These are phyloP conservation scores for Periparus ater DNA, from an alignment of 2,797 vertebrate genomes.

Conservation along the genomic window DNA sequence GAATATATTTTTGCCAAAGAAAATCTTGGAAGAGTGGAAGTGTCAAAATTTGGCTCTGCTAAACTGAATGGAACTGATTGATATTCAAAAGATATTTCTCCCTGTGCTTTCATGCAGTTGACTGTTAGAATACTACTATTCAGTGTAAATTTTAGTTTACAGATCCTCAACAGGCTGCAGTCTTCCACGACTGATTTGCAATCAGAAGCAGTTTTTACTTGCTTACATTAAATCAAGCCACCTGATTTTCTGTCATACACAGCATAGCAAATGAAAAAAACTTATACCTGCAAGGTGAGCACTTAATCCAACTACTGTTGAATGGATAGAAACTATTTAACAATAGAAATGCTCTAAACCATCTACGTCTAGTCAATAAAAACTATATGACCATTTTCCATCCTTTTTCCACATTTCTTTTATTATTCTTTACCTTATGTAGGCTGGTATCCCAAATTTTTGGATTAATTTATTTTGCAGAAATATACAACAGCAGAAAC, in stretches of 20 bases:
- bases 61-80: background rate
- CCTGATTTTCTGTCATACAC: background rate
- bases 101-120: background rate
- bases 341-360: background rate
- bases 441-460: background rate
- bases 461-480: background rate
- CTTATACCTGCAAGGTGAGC: background rate
- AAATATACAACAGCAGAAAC: conserved; percentile 4
- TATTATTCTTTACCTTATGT: background rate
- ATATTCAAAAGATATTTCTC: background rate
- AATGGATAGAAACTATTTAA: background rate
- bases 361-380: background rate
- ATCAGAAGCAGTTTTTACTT: background rate
- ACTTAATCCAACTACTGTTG: background rate
- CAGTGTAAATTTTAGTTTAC: background rate
- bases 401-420: conserved; percentile 6
- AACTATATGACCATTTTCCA: background rate
- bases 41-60: background rate
- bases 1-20: background rate
- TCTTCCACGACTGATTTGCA: background rate
- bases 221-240: background rate
- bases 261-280: background rate
- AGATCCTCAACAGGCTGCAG: background rate
- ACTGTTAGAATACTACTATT: background rate
- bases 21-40: background rate